Evolutionary conservation across 2,888 invertebrate genomes (phyloP), one percentile per base, ranked within the genome.

Genomic region (Orthosia gracilis): DNA sequence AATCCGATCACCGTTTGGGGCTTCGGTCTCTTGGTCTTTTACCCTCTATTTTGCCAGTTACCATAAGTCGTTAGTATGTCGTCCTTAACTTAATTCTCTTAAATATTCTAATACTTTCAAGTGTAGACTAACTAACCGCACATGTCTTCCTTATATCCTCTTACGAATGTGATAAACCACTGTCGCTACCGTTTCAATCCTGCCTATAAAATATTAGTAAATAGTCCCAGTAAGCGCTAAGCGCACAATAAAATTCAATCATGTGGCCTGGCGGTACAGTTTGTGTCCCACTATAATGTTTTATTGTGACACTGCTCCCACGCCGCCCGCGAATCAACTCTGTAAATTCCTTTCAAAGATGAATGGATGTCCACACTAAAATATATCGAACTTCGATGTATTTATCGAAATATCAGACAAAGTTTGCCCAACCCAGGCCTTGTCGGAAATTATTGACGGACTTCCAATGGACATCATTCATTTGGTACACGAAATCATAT

Each of bases 281-380:
- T 92, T 92, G 90, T 91, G 90, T 90, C 89, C 88, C 85, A 87
- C 88, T 90, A 91, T 92, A 92, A 92, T 94, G 93, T 92, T 95
- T 95, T 95, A 96, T 94, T 91, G 92, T 93, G 94, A 94, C 94
- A 88, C 93, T 93, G 93, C 94, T 93, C 96, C 96, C 95, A 95
- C 95, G 94, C 92, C 77, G 76, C 80, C 76, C 72, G 85, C 81
- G 90, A 92, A 93, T 94, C 93, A 90, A 87, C 89, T 83, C 85
- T 79, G 85, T 78, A 83, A 85, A 90, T 89, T 89, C 87, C 86
- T 52, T 80, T 84, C 78, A 79, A 87, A 89, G 88, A 90, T 89
- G 87, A 89, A 92, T 91, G 88, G 87, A 86, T 80, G 83, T 84
- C 67, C 73, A 83, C 83, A 85, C 83, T 83, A 83, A 85, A 83